Evolutionary conservation across 23 tunicate species (phyloP).

Genomic region (Styela clava): DNA sequence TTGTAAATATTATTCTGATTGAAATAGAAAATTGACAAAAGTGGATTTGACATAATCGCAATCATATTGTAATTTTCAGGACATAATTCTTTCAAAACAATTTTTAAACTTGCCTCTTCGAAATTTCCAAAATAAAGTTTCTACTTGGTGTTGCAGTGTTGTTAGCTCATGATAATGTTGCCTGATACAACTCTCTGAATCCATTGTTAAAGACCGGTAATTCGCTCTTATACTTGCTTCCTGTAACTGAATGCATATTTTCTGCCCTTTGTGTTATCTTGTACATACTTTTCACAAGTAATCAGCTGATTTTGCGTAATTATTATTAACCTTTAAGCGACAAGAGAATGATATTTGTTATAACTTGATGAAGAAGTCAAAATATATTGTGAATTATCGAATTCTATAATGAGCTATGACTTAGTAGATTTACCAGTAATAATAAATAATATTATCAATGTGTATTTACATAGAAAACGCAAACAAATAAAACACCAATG

Average conservation of each 20-base stretch:
- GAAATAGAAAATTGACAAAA: not conserved
- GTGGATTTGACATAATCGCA: not conserved
- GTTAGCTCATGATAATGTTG: no score
- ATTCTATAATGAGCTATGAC: not conserved
- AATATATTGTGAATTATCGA: not conserved
- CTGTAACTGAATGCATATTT: no score
- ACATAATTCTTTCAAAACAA: no score
- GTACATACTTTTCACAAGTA: not conserved
- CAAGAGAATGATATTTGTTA: not conserved
- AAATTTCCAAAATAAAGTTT: no score
- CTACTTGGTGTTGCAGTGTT: no score
- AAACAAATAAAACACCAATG: not conserved
- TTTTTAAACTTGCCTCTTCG: no score
- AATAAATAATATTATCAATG: constrained; percentile 10
- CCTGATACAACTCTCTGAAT: no score
- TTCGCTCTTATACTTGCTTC: no score
- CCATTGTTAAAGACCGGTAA: no score
- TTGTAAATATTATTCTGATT: not conserved
- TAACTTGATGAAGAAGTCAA: not conserved
- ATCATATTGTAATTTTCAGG: not conserved
- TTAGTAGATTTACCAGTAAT: not conserved
- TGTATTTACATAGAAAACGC: constrained; percentile 15
- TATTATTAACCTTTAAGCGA: not conserved
- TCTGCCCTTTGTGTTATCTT: not conserved
- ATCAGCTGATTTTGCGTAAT: not conserved